These are phyloP conservation scores for Sitobion miscanthi DNA, from an alignment of 1,140 invertebrate genomes.

Conservation along the genomic window DNA sequence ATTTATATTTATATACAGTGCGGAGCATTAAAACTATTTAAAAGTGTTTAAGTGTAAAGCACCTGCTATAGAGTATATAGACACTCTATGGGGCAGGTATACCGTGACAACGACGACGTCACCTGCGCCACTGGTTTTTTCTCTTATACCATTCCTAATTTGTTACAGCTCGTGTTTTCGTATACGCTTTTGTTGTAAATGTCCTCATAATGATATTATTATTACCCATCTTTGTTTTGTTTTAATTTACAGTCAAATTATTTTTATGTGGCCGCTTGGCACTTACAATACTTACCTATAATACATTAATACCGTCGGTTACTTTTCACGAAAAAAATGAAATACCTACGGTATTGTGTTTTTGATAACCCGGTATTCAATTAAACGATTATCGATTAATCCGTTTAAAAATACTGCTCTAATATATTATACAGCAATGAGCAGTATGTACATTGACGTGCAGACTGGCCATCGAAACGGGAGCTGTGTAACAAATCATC, in stretches of 20 bases:
- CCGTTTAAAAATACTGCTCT: not conserved
- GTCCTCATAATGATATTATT: not conserved
- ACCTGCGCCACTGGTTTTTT: not conserved
- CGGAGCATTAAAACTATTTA: not conserved
- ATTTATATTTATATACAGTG: too few species aligned
- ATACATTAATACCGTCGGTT: not conserved
- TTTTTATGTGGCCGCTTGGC: not conserved
- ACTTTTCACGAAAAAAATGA: not conserved
- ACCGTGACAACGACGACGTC: not conserved
- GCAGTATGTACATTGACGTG: not conserved
- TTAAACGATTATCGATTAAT: not conserved
- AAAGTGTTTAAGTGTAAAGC: slow-evolving; percentile 3
- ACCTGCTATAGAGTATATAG: not conserved
- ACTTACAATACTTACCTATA: not conserved
- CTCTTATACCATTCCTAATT: not conserved
- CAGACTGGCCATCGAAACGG: not conserved
- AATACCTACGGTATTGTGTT: not conserved
- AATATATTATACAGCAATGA: not conserved
- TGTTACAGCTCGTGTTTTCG: not conserved
- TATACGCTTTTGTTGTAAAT: not conserved
- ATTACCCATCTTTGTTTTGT: not conserved
- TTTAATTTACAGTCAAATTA: not conserved
- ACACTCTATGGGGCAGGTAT: not conserved
- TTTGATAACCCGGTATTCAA: not conserved
- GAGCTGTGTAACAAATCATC: not conserved